Base-by-base conservation (phyloP, 1,140 invertebrate species). In the Zaprionus vittiger region DNA sequence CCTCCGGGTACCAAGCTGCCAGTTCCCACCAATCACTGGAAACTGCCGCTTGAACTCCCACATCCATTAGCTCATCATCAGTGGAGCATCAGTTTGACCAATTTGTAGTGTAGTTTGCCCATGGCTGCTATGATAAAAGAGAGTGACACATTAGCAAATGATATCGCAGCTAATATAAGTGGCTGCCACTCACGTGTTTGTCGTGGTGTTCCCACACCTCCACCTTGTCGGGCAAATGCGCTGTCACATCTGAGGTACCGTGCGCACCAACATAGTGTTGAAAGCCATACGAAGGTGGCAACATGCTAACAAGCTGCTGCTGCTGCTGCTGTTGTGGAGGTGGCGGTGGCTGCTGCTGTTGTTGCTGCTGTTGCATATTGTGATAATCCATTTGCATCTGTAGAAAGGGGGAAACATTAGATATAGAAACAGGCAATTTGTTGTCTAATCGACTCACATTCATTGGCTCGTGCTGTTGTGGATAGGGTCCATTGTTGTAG, bases 181-280 rank as follows among this genome's bases (percentile, higher is more conserved):
- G 37, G 0, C 11, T 24, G 0, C 7, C 24, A 79, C 91, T 92
- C 66, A 93, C 92, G 81, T 92, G 92, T 59, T 93, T 93, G 28
- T 93, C 92, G 65, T 92, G 91, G 67, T 92, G 91, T 73, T 93
- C 92, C 92, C 92, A 93, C 63, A 75, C 71, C 63, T 93, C 92
- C 55, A 91, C 79, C 57, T 92, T 92, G 26, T 92, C 91, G 11
- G 91, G 79, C 79, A 92, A 79, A 60, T 92, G 91, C 5, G 66
- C 75, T 20, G 80, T 47, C 47, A 91, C 85, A 47, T 92, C 89
- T 28, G 68, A 75, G 15, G 79, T 73, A 24, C 72, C 74, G 28
- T 80, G 83, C 15, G 75, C 82, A n/a, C 82, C 86, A 59, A 91
- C 77, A 75, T 86, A 91, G 24, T 89, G 92, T 49, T 83, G 90